Base-by-base conservation (phyloP, 2,888 invertebrate genomes). In the Cantharis nigra region DNA sequence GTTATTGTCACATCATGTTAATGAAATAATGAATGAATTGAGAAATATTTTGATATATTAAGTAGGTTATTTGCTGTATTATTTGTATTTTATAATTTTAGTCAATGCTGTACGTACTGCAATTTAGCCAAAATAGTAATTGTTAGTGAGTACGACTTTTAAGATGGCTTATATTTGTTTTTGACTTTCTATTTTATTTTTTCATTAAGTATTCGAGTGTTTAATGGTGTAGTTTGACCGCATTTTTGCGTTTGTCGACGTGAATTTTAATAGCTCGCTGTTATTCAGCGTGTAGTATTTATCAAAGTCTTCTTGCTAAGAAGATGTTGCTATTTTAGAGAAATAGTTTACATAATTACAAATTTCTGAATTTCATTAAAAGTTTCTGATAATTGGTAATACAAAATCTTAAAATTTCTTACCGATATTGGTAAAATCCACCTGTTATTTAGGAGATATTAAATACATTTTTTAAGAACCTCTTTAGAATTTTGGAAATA, bases 201-300 rank as follows among this genome's bases (percentile, higher is more conserved):
- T 67, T 67, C 65, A 67, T 67, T 67, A 67, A 67, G 65, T 23
- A 67, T 67, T 67, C 65, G 10, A 67, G 65, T 70, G 70, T 63
- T 72, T 72, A 72, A 73, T 49, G 67, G 65, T 73, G 72, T 73
- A 67, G 72, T 33, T 33, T 67, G 69, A 49, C 72, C 67, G 67
- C 69, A 73, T 73, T 73, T 73, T 73, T 69, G 49, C n/a, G 33
- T 73, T 73, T 73, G 67, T 73, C 20, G 72, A 73, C 49, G 65
- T 73, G 72, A 73, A 49, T 73, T 74, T 74, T 74, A 69, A 67
- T 67, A 23, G 65, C 20, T 23, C 9, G 65, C 65, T 67, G 20
- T 67, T 67, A 67, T 67, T 67, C 65, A 23, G 23, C 65, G n/a
- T 67, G 26, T 49, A 49, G 49, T 49, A 67, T 67, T 67, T 67